Base-by-base conservation (phyloP, 2,888 invertebrate genomes). In the Eudasyphora cyanicolor region DNA sequence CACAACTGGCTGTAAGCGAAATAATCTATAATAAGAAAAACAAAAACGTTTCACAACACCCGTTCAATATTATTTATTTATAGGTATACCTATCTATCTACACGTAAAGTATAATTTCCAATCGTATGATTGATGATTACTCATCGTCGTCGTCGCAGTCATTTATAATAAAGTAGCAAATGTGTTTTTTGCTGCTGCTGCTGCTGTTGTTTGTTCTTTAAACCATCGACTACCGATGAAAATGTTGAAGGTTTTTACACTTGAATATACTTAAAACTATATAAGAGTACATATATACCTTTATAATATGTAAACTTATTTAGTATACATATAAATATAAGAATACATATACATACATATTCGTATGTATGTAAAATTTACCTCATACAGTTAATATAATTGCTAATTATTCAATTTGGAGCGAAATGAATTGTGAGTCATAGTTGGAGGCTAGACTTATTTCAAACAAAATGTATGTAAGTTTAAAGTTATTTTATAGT, bases 51-150 rank as follows among this genome's bases (percentile, higher is more conserved):
- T 17, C 64, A 64, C 35, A 64, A 35, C 2, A 21, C 21, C 21
- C 7, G 24, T 24, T 51, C n/a, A 57, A 62, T 62, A 62, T 32
- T 64, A 38, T 21, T 32, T 64, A 38, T 21, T 35, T 21, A 64
- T 64, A 21, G 35, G 21, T 64, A n/a, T 64, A 64, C 19, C 21
- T 38, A 64, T 35, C 21, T 38, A 17, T 29, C 12, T 29, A 35
- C 38, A 17, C 14, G 14, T 67, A 24, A 42, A 38, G 67, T 67
- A 42, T 42, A 67, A 42, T 79, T 73, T 57, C 49, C 71, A 42
- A 82, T 79, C 76, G 79, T 76, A 79, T 76, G 79, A 82, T 76
- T 79, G 71, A 69, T 79, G 79, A 82, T 79, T 79, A 82, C 60
- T 82, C 82, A 79, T 82, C 73, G 38, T 14, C 73, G 38, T 14